Evolutionary conservation across 2,797 vertebrate genomes (phyloP), one percentile per base, ranked within the genome.

Genomic region (Leptodactylus fallax): DNA sequence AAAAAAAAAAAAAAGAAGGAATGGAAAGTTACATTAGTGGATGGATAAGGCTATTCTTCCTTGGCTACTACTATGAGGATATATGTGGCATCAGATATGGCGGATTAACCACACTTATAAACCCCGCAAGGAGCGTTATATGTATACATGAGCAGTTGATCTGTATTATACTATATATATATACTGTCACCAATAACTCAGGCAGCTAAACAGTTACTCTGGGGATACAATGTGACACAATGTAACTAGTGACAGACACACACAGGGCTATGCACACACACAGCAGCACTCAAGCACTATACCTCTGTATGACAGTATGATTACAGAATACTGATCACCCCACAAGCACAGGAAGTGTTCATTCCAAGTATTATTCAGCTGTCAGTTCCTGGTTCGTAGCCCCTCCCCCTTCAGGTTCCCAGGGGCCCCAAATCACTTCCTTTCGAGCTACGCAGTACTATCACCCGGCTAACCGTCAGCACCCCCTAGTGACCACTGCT

Each of bases 341-440:
- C 79, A 81, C 78, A 81, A 74, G 21, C 79, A 85, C 79, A 86
- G 87, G 71, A 85, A 88, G 82, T 88, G 51, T 71, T 80, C 76
- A 79, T 72, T 72, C 77, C 87, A 63, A 63, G 58, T 82, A 55
- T 45, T 65, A 67, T 77, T 69, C 74, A 88, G 87, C 83, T 89
- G 87, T 86, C 84, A 89, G 71, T 89, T 89, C 87, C 83, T 89
- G 87, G 79, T 89, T 89, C 83, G 71, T 76, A 69, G 58, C 83
- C 84, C 78, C 87, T 89, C 87, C 87, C 83, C 69, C 36, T 67
- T 58, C 14, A 81, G 87, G 83, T 51, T 85, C 83, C 84, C 87
- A 86, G 82, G 79, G 84, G 84, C 84, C 87, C 83, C 69, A 55
- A 36, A 25, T 17, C 3, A 16, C 65, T 72, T 19, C 53, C 36